Percentiles rank a stretch among this genome's conserved stretches.
Evolutionary conservation across 2,888 invertebrate species (phyloP).

Genomic region (Latrodectus elegans): DNA sequence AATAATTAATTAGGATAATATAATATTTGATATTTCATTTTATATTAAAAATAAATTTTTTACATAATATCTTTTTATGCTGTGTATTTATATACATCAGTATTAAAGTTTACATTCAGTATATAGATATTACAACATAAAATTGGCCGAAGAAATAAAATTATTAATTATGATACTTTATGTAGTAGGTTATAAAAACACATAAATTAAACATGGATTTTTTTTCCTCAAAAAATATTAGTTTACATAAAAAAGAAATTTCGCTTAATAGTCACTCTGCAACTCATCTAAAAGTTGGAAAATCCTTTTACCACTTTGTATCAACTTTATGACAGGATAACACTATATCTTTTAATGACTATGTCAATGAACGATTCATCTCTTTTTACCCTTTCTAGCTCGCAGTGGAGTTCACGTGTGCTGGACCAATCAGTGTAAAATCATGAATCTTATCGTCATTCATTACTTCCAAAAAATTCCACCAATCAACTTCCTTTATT

Average conservation of each 20-base stretch:
- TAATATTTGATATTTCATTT: too few species aligned
- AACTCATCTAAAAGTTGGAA: background rate
- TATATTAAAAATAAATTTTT: too few species aligned
- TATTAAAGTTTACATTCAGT: too few species aligned
- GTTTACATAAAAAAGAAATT: background rate
- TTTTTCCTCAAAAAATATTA: background rate
- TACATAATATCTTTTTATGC: too few species aligned
- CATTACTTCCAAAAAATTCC: conserved; percentile 27
- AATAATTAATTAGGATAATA: too few species aligned
- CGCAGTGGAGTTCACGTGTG: background rate
- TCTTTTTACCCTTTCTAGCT: background rate
- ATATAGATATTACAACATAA: too few species aligned
- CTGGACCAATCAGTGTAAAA: background rate
- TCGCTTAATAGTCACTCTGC: too few species aligned
- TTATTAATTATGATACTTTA: too few species aligned
- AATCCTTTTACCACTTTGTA: background rate
- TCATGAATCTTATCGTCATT: conserved; percentile 29
- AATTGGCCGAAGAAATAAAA: too few species aligned
- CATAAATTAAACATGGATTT: too few species aligned
- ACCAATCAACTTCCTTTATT: conserved; percentile 20
- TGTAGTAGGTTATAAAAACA: too few species aligned
- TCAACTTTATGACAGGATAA: conserved; percentile 1
- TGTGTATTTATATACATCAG: too few species aligned
- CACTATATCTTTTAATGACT: conserved; percentile 1
- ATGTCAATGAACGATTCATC: background rate